Evolutionary conservation across 2,113 vertebrate species (phyloP).

Genomic region (Ia io): DNA sequence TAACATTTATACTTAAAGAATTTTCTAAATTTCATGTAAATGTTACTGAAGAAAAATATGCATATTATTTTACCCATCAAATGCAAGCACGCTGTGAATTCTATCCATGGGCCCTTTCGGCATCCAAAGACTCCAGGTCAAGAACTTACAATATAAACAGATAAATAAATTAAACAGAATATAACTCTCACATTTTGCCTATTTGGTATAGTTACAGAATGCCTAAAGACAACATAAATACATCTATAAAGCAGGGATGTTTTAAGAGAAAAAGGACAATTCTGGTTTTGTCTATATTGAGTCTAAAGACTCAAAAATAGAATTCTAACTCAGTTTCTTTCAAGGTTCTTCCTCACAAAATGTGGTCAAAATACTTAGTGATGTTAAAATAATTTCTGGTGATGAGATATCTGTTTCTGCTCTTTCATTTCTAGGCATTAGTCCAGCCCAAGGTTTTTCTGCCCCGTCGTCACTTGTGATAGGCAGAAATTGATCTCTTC

Average conservation of each 20-base stretch:
- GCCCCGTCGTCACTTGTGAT: neutral
- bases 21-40: slow-evolving; percentile 21
- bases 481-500: slow-evolving; percentile 32
- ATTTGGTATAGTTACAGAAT: neutral
- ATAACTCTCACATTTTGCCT: neutral
- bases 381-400: neutral
- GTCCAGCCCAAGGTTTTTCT: slow-evolving; percentile 47
- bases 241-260: neutral
- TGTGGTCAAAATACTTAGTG: slow-evolving; percentile 2
- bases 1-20: neutral
- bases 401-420: neutral
- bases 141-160: neutral
- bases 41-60: slow-evolving; percentile 5
- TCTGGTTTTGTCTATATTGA: neutral
- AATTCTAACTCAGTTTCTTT: slow-evolving; percentile 5
- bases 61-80: neutral
- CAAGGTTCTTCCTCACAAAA: slow-evolving; percentile 19
- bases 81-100: neutral
- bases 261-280: slow-evolving; percentile 1
- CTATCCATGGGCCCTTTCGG: neutral
- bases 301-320: slow-evolving; percentile 22
- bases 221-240: neutral
- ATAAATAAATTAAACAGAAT: neutral
- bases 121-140: neutral
- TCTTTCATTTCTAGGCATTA: slow-evolving; percentile 23